Conservation (phyloP, 1,140 invertebrate species). For the Drosophila sp. region DNA sequence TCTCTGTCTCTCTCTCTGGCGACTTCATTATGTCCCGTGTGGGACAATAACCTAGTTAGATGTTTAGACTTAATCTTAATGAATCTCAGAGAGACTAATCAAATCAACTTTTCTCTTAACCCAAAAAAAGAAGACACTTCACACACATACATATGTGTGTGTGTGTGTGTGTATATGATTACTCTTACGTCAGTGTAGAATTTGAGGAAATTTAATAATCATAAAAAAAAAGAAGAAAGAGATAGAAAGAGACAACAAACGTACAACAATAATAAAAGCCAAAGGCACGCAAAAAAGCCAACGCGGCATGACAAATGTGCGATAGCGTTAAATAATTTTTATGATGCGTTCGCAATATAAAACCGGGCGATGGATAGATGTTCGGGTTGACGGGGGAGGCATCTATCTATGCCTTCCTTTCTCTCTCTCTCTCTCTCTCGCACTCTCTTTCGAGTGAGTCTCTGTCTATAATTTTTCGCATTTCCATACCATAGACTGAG, state of each 20-base stretch:
- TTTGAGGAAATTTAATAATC: slow-evolving; percentile 76
- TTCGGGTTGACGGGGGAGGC: slow-evolving; percentile 16
- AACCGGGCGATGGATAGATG: neutral
- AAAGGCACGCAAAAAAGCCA: slow-evolving; percentile 56
- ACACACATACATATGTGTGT: neutral
- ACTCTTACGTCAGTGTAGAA: slow-evolving; percentile 19
- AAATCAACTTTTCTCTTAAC: slow-evolving; percentile 14
- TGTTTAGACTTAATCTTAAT: slow-evolving; percentile 2
- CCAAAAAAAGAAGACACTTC: neutral
- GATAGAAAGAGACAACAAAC: slow-evolving; percentile 2
- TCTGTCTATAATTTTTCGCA: slow-evolving; percentile 5
- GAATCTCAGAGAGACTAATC: slow-evolving; percentile 5
- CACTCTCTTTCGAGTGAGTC: neutral
- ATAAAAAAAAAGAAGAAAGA: slow-evolving; percentile 60
- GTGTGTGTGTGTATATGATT: neutral
- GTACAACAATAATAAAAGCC: slow-evolving; percentile 36
- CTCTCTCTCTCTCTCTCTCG: neutral
- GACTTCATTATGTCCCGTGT: too few relatives aligned
- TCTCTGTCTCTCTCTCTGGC: too few relatives aligned
- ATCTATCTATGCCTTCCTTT: slow-evolving; percentile 24
- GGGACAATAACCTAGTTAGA: slow-evolving; percentile 2
- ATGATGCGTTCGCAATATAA: slow-evolving; percentile 69
- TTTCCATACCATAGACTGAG: neutral
- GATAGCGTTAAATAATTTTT: slow-evolving; percentile 81
- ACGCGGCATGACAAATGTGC: slow-evolving; percentile 76